These are phyloP conservation scores for Teleogryllus occipitalis DNA, from an alignment of 1,140 invertebrate species.

Conservation along the genomic window DNA sequence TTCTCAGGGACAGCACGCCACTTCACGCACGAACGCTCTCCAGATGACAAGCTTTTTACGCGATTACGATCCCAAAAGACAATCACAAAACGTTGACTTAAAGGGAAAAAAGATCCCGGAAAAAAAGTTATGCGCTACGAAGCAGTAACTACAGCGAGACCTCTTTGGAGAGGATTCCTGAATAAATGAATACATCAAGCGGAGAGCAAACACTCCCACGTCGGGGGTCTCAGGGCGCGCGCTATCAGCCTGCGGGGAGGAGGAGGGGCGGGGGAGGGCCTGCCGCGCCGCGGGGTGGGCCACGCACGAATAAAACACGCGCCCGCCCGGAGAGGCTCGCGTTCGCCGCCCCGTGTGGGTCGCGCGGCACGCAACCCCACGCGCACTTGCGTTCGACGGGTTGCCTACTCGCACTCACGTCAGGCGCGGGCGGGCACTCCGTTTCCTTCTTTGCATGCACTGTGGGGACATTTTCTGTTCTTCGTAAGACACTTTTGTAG, in stretches of 20 bases:
- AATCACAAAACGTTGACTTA: neutral
- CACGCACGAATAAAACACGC: neutral
- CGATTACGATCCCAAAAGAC: too few species aligned
- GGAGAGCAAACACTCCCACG: neutral
- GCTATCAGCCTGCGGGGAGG: neutral
- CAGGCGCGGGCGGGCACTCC: too few species aligned
- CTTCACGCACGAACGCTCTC: too few species aligned
- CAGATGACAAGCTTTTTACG: too few species aligned
- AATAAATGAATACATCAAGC: neutral
- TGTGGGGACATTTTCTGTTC: too few species aligned
- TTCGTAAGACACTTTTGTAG: too few species aligned
- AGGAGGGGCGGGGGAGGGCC: neutral
- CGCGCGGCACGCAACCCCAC: too few species aligned
- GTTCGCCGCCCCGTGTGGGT: neutral
- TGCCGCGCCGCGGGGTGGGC: neutral
- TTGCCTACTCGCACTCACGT: too few species aligned
- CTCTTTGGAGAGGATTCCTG: neutral
- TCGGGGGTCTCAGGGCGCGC: neutral
- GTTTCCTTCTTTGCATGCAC: too few species aligned
- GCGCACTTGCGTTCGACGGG: too few species aligned
- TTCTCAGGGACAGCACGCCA: too few species aligned
- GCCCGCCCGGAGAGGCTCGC: neutral
- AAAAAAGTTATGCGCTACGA: neutral
- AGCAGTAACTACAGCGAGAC: neutral
- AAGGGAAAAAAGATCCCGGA: neutral